Base-by-base conservation (phyloP, 2,797 vertebrate genomes). In the Oreochromis mossambicus region DNA sequence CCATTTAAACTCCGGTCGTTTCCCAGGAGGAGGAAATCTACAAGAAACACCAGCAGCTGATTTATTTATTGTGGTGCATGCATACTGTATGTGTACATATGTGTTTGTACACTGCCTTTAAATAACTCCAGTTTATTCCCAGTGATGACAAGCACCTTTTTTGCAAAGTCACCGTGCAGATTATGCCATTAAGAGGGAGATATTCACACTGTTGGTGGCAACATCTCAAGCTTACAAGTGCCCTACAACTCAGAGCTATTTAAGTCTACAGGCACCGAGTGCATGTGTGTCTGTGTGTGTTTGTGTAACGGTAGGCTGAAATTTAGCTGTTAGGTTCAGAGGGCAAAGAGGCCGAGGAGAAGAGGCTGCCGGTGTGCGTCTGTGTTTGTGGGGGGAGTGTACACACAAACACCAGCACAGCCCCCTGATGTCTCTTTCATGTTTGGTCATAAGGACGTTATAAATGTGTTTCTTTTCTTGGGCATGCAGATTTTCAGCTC, bases 311-410 rank as follows among this genome's bases (percentile, higher is more conserved):
- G 82, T 84, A 77, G 77, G 87, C 87, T 92, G 91, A 92, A 94
- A 95, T 85, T 94, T 93, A 95, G 92, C 86, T 88, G 86, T 89
- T 87, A 56, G 81, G 88, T 89, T 93, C 89, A 88, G 85, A 86
- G 93, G 92, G 83, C 84, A 87, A 87, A 88, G 86, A 90, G 86
- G 90, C 90, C 87, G 84, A 91, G 34, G 51, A 83, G 70, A 80
- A 83, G 83, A 89, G 43, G 83, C 80, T 80, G 81, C 24, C 51
- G 48, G 83, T 66, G 78, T 54, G 91, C 77, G 70, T 77, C 80
- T 83, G 50, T 83, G 78, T 77, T 43, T 29, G 58, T 34, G 68
- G 83, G 73, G 32, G 61, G 12, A 21, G 73, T 46, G 11, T 76
- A 26, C 73, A 79, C 34, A 81, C 70, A 83, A 58, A 77, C 9